Evolutionary conservation across 2,797 vertebrate genomes (phyloP).

Genomic region (Neosilurus mollespiculum): DNA sequence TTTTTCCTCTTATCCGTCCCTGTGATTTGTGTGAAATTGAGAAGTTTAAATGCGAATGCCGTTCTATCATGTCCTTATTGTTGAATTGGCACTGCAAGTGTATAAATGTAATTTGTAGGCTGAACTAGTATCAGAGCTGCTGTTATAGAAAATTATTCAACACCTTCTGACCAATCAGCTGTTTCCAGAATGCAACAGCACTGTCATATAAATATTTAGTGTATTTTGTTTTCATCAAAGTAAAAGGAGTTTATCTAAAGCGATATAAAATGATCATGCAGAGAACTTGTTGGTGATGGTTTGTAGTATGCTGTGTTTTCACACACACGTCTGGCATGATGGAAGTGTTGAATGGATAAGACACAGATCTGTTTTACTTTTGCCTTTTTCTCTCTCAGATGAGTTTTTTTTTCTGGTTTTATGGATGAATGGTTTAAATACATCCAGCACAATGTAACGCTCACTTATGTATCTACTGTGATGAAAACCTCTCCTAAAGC

Average conservation of each 20-base stretch:
- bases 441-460: not conserved
- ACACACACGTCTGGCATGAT: not conserved
- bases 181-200: not conserved
- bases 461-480: not conserved
- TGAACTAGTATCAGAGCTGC: not conserved
- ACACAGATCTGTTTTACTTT: not conserved
- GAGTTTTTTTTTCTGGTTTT: not conserved
- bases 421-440: not conserved
- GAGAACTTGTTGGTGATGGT: not conserved
- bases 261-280: not conserved
- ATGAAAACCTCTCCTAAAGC: slow-evolving; percentile 1
- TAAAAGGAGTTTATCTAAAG: not conserved
- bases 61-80: rapidly evolving
- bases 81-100: not conserved
- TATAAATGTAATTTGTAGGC: not conserved
- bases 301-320: not conserved
- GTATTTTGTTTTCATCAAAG: not conserved
- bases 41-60: not conserved
- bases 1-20: no score
- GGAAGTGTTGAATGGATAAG: not conserved
- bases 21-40: not conserved
- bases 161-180: not conserved
- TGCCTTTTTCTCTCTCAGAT: no score
- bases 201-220: not conserved
- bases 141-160: not conserved